Percentiles rank a stretch among this genome's conserved stretches.
These are phyloP conservation scores for Hemicordylus capensis DNA, from an alignment of 2,113 vertebrate species.

Conservation along the genomic window DNA sequence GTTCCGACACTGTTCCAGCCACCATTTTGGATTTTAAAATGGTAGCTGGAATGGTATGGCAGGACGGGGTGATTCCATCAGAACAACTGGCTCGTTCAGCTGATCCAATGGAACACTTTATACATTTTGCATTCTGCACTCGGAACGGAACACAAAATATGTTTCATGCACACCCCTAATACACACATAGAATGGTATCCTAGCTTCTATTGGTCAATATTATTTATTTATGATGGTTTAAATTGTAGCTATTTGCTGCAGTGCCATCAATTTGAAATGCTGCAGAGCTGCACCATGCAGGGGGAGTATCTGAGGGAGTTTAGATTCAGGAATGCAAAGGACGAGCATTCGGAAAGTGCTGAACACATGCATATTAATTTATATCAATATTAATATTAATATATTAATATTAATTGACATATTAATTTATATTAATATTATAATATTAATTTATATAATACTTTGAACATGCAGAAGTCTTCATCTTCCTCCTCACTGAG, in stretches of 20 bases:
- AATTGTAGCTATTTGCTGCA: slow-evolving; percentile 1
- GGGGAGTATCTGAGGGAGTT: not conserved
- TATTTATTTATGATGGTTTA: not conserved
- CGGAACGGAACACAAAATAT: no score
- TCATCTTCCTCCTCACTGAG: not conserved
- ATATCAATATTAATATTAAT: no score
- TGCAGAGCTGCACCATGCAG: not conserved
- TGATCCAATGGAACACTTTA: no score
- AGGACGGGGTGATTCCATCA: no score
- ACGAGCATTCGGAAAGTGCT: not conserved
- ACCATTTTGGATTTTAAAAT: no score
- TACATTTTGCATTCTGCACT: no score
- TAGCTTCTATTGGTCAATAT: not conserved
- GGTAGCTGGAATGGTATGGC: no score
- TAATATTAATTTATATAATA: not conserved
- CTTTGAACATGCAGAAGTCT: not conserved
- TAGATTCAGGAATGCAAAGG: not conserved
- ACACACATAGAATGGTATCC: not conserved
- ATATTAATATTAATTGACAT: no score
- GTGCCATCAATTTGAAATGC: not conserved
- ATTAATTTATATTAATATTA: no score
- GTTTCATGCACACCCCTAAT: no score
- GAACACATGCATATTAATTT: not conserved
- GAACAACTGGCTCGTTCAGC: no score
- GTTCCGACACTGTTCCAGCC: no score